Conservation (phyloP, 2,113 vertebrate species). For the Plestiodon gilberti region DNA sequence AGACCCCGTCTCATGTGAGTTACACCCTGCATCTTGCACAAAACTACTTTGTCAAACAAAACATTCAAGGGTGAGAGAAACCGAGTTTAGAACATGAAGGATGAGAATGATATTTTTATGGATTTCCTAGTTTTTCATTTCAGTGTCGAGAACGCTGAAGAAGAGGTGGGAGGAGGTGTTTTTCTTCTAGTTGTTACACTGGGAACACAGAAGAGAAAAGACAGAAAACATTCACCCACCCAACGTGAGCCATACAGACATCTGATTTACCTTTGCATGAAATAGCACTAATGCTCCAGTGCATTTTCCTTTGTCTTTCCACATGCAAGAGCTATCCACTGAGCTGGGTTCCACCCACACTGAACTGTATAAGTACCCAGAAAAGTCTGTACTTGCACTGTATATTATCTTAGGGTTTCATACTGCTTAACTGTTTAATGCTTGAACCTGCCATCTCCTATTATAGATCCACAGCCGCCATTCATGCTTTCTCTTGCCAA, state of each 20-base stretch:
- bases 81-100: background rate
- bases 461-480: background rate
- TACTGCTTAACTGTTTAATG: background rate
- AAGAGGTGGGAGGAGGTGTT: background rate
- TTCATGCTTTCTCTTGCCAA: fast-evolving
- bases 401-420: background rate
- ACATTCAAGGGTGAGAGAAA: background rate
- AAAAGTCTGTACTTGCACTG: background rate
- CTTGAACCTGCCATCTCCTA: background rate
- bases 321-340: background rate
- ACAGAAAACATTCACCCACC: background rate
- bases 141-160: no score
- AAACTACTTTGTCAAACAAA: background rate
- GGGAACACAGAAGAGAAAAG: background rate
- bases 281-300: background rate
- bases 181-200: background rate
- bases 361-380: background rate
- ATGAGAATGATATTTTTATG: background rate
- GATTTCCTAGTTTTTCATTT: background rate
- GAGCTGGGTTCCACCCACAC: background rate
- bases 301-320: background rate
- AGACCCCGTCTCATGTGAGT: background rate
- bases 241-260: background rate
- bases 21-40: background rate
- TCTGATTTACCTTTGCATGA: background rate